Evolutionary conservation across 2,113 vertebrate species (phyloP).

Genomic region (Rhinolophus ferrumequinum): DNA sequence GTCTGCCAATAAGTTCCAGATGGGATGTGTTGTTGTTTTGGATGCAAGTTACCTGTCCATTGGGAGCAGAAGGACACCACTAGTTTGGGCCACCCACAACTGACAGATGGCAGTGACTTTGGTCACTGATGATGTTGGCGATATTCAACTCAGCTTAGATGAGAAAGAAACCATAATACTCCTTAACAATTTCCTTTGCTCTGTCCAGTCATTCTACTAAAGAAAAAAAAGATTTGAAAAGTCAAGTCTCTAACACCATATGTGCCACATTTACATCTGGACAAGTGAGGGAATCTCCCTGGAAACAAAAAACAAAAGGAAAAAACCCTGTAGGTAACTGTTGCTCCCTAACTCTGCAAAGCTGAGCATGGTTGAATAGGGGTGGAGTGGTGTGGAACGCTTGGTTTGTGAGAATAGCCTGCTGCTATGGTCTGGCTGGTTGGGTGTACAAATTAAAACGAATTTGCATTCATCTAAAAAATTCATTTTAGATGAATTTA

Average conservation of each 20-base stretch:
- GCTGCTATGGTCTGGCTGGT: neutral
- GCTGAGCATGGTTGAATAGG: neutral
- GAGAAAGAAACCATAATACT: slow-evolving; percentile 62
- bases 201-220: slow-evolving; percentile 38
- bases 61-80: slow-evolving; percentile 39
- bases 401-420: neutral
- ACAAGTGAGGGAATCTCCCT: slow-evolving; percentile 40
- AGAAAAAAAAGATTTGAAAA: slow-evolving; percentile 60
- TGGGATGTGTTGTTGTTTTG: neutral
- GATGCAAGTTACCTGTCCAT: slow-evolving; percentile 53
- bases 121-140: slow-evolving; percentile 42
- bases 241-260: neutral
- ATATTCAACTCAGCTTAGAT: slow-evolving; percentile 22
- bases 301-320: slow-evolving; percentile 24
- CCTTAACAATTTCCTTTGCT: slow-evolving; percentile 56
- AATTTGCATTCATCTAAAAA: slow-evolving; percentile 43
- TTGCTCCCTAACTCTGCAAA: neutral
- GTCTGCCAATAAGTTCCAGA: slow-evolving; percentile 32
- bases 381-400: too few relatives aligned
- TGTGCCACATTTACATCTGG: slow-evolving; percentile 62
- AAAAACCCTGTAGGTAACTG: neutral
- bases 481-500: neutral
- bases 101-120: slow-evolving; percentile 66
- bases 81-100: slow-evolving; percentile 58
- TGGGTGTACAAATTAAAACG: slow-evolving; percentile 18